Base-by-base conservation (phyloP, 2,113 vertebrate species). In the Aphelocoma coerulescens region DNA sequence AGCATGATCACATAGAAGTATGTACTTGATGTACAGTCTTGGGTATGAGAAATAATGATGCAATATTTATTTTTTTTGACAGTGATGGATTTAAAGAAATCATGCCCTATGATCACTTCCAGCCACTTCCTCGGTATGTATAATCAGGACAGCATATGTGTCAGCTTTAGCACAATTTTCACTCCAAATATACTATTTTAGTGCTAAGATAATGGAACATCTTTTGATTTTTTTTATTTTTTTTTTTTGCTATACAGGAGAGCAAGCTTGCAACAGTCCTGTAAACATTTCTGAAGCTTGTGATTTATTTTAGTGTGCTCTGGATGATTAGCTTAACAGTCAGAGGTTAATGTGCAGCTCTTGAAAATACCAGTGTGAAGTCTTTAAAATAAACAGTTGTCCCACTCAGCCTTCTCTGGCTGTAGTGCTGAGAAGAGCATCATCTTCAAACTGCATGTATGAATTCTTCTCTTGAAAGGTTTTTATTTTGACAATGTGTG, bases 81-180 rank as follows among this genome's bases (percentile, higher is more conserved):
- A 99, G 99, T 84, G 99, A 99, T 94, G 99, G 99, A 86, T 99
- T 99, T 97, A 99, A 99, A 96, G 99, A 99, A 98, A 99, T 99
- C 96, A 99, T 99, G 99, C 99, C 99, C 27, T 99, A 99, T 16
- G 99, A 99, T 97, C 99, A 99, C 95, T 99, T 98, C 97, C 99
- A 99, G 82, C 99, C 99, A 62, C 98, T 99, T 68, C 99, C 99
- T 95, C 98, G 98, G 99, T 99, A 98, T 97, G 98, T 98, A 95
- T 68, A 52, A 61, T 49, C 66, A 75, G 39, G 46, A 30, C 8
- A 74, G 59, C 51, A 18, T 22, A 6, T 59, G 55, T 69, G 66
- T 88, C 81, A 89, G 46, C 51, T 33, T 51, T 41, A 75, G 26
- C 54, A 49, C 44, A 33, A 17, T 51, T 93, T 79, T 65, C 22